Base-by-base conservation (phyloP, 2,888 invertebrate species). In the Chouioia cunea region DNA sequence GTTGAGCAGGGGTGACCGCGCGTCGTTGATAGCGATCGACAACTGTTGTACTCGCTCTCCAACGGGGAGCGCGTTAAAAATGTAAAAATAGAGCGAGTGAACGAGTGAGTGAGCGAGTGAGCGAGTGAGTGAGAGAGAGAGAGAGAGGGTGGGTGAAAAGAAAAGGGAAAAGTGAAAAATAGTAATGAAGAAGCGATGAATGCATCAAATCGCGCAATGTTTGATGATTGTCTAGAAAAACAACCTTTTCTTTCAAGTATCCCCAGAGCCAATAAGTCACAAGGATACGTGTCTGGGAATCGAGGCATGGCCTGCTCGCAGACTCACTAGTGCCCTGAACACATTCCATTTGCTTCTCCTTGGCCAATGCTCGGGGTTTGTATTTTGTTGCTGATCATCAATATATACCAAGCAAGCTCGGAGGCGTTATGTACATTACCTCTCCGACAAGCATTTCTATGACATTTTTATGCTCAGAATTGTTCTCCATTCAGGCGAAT, bases 351-450 rank as follows among this genome's bases (percentile, higher is more conserved):
- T 79, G 79, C 80, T 80, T 80, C 80, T 80, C 80, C 80, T 80
- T 79, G 80, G 80, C 80, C 80, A 80, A 80, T 79, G 80, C 80
- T 80, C 80, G 80, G 80, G 80, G 80, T 80, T 80, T 80, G 80
- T 80, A 80, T 80, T 80, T 78, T 80, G 80, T 80, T 80, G 80
- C 80, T 80, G 80, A 80, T 80, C 80, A 80, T 78, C 79, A 80
- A 80, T 80, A 79, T 79, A 69, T 71, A 71, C 71, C 18, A 36
- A 36, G 6, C 2, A 27, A 27, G 67, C 59, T 71, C 69, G 73
- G 68, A 71, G 71, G 65, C 58, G 48, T 36, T 36, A 36, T 36
- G 6, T 36, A 4, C 16, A 8, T 69, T 58, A 69, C 62, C 71
- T 71, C 71, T 73, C 65, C 66, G 69, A 69, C 16, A 18, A 36